These are phyloP conservation scores for Nudaria mundana DNA, from an alignment of 2,888 invertebrate species.

Conservation along the genomic window DNA sequence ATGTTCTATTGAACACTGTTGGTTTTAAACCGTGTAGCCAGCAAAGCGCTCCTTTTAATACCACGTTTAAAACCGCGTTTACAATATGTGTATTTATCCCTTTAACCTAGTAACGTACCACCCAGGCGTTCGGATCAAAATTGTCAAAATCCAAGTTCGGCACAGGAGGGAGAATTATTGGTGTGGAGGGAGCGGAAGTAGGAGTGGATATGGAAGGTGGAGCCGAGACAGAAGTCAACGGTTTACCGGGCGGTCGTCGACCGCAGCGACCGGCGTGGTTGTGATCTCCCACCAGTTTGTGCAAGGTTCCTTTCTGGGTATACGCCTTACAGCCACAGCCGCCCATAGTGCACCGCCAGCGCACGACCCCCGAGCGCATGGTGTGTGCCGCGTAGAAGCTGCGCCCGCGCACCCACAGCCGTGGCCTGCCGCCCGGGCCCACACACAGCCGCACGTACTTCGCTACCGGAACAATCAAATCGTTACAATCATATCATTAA, in stretches of 20 bases:
- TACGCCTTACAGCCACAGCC: constrained; percentile 76
- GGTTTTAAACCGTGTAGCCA: too few relatives aligned
- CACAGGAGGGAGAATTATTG: constrained; percentile 57
- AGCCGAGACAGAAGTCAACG: constrained; percentile 18
- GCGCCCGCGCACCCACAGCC: constrained; percentile 73
- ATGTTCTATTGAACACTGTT: too few relatives aligned
- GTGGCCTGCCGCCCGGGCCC: constrained; percentile 72
- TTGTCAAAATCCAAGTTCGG: constrained; percentile 62
- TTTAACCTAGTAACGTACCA: constrained; percentile 55
- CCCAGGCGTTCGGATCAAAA: constrained; percentile 71
- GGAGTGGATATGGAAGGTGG: constrained; percentile 17
- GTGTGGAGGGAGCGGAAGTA: constrained; percentile 51
- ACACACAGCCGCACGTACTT: constrained; percentile 67
- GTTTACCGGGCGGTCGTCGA: constrained; percentile 43
- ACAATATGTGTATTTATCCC: too few relatives aligned
- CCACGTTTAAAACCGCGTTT: too few relatives aligned
- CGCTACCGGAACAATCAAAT: constrained; percentile 46
- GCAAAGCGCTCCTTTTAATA: too few relatives aligned
- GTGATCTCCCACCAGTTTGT: constrained; percentile 73
- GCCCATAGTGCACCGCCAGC: constrained; percentile 77
- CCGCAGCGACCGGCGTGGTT: constrained; percentile 69
- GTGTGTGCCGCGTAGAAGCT: constrained; percentile 77
- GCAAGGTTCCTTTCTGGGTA: constrained; percentile 69
- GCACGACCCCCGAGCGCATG: constrained; percentile 74
- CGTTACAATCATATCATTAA: constrained; percentile 17